These are phyloP conservation scores for Girardia tigrina DNA, from an alignment of 2,888 invertebrate species.

Conservation along the genomic window DNA sequence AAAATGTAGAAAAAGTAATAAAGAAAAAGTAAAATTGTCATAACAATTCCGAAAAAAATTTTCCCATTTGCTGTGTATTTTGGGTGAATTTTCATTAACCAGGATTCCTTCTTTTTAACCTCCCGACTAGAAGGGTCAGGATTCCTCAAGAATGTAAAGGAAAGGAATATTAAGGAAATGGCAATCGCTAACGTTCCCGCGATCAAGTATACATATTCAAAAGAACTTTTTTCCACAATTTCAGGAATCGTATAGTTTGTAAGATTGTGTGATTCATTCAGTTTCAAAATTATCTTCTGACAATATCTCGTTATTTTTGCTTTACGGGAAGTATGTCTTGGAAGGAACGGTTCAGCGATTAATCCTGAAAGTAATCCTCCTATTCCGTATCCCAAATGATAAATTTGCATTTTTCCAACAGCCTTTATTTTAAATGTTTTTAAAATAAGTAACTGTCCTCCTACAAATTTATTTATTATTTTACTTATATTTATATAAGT, in stretches of 20 bases:
- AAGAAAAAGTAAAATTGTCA: background rate
- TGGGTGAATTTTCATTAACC: background rate
- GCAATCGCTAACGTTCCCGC: background rate
- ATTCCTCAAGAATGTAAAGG: background rate
- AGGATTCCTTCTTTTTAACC: background rate
- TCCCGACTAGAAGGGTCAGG: background rate
- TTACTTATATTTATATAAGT: too few species aligned
- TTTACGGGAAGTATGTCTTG: background rate
- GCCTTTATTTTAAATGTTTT: background rate
- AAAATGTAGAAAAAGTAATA: background rate
- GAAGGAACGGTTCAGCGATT: background rate
- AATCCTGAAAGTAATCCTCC: slow-evolving; percentile 7
- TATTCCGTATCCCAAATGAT: background rate
- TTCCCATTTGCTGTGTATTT: background rate
- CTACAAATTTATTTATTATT: background rate
- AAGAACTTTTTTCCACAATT: background rate
- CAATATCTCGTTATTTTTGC: background rate
- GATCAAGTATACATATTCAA: background rate
- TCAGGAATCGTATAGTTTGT: background rate
- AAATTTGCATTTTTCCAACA: background rate
- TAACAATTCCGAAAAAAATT: background rate
- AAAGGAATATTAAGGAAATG: background rate
- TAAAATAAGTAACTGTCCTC: background rate
- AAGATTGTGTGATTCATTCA: background rate
- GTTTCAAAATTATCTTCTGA: background rate